A percentile compares a stretch with the other conserved stretches of the same genome.
Evolutionary conservation across 2,113 vertebrate genomes (phyloP).

Genomic region (Brachirus orientalis): DNA sequence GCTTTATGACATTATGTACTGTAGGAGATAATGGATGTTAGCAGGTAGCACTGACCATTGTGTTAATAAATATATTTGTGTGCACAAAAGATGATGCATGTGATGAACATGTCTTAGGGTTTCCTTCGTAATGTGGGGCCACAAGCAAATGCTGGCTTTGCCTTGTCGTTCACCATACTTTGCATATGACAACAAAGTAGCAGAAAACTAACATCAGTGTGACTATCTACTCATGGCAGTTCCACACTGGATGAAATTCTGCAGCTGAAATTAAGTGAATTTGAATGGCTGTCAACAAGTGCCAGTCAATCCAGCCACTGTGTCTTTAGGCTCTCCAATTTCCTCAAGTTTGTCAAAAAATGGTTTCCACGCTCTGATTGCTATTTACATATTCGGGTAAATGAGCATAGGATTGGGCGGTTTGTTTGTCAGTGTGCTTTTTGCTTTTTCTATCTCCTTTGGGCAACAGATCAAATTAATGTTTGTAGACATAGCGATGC

Average conservation of each 20-base stretch:
- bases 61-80: too few relatives aligned
- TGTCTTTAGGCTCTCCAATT: conserved; percentile 73
- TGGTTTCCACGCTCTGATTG: conserved; percentile 77
- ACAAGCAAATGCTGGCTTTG: too few relatives aligned
- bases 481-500: conserved; percentile 80
- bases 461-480: conserved; percentile 84
- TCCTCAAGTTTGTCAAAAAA: conserved; percentile 67
- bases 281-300: conserved; percentile 55
- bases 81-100: too few relatives aligned
- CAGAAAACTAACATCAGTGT: conserved; percentile 45
- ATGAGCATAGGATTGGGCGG: conserved; percentile 77
- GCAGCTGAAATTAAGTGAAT: conserved; percentile 58
- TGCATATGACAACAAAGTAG: conserved; percentile 18
- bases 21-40: too few relatives aligned
- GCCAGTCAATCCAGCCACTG: conserved; percentile 49
- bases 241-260: conserved; percentile 43
- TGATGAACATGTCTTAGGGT: too few relatives aligned
- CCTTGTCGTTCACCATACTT: too few relatives aligned
- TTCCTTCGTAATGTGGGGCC: too few relatives aligned
- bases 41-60: too few relatives aligned
- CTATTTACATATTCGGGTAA: conserved; percentile 83
- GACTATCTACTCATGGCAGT: conserved; percentile 48
- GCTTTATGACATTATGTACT: too few relatives aligned
- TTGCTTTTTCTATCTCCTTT: conserved; percentile 82
- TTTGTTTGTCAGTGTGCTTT: conserved; percentile 84